A percentile compares a stretch with the other conserved stretches of the same genome.
phyloP scores from a whole-genome alignment of 2,888 invertebrate genomes.

The Thyatira batis region DNA sequence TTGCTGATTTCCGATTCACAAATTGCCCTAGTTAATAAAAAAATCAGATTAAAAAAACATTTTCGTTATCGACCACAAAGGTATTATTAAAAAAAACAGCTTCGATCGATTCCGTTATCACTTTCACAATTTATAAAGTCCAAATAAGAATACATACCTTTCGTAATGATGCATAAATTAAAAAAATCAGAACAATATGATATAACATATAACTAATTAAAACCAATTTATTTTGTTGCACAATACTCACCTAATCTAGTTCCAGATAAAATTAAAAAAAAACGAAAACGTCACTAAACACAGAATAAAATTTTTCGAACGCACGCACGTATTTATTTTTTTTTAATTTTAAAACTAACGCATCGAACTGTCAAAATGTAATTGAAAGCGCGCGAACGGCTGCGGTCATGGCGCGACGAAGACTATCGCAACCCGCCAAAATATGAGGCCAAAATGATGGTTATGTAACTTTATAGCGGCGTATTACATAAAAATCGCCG shows the following conservation, averaged over 20 bases:
- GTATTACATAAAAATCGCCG: constrained; percentile 77
- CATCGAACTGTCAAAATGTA: constrained; percentile 28
- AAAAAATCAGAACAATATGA: constrained; percentile 2
- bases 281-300: constrained; percentile 23
- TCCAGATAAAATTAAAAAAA: constrained; percentile 18
- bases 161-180: constrained; percentile 17
- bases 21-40: no score
- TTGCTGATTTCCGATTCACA: no score
- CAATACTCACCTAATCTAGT: neutral
- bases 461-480: constrained; percentile 73
- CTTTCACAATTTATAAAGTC: neutral
- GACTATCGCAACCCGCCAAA: constrained; percentile 69
- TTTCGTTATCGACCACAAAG: neutral
- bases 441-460: constrained; percentile 71
- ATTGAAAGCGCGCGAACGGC: constrained; percentile 56
- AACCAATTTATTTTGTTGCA: neutral
- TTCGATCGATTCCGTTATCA: neutral
- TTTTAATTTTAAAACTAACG: neutral
- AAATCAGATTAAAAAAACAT: no score
- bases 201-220: neutral
- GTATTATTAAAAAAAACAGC: neutral
- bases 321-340: neutral
- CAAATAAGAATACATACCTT: constrained; percentile 2
- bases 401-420: constrained; percentile 56
- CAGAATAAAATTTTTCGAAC: neutral